These are phyloP conservation scores for Lordiphosa fenestrarum DNA, from an alignment of 2,888 invertebrate species.

Conservation along the genomic window DNA sequence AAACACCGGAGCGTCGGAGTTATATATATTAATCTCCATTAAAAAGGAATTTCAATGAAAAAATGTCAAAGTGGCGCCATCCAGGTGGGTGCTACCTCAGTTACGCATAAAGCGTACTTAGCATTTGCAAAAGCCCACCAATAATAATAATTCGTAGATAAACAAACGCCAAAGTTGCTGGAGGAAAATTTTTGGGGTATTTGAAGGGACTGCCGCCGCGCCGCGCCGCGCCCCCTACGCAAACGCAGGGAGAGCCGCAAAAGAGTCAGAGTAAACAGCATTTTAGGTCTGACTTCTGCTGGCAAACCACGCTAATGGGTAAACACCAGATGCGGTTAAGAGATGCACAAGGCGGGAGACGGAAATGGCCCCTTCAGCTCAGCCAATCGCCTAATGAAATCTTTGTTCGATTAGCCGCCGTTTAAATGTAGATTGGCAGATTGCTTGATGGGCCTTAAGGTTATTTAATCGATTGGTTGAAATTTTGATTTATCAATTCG, in stretches of 20 bases:
- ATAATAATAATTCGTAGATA: constrained; percentile 69
- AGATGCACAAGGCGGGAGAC: constrained; percentile 22
- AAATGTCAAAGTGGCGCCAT: constrained; percentile 53
- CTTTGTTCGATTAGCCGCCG: constrained; percentile 44
- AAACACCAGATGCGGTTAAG: constrained; percentile 67
- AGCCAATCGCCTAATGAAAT: constrained; percentile 22
- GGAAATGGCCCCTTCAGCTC: constrained; percentile 47
- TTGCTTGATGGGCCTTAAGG: constrained; percentile 13
- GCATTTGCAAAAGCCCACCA: constrained; percentile 48
- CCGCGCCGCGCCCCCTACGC: constrained; percentile 21
- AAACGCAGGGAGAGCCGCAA: constrained; percentile 7
- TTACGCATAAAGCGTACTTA: constrained; percentile 58
- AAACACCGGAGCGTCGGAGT: constrained; percentile 3
- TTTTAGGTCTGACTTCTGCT: constrained; percentile 47
- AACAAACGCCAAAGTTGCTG: constrained; percentile 38
- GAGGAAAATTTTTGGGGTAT: constrained; percentile 1
- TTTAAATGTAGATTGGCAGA: constrained; percentile 20
- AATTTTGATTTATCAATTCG: no score
- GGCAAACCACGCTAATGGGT: constrained; percentile 75
- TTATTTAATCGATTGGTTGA: constrained; percentile 16
- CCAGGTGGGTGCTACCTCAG: constrained; percentile 44
- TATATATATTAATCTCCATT: constrained; percentile 73
- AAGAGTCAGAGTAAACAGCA: constrained; percentile 49
- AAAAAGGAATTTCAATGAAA: constrained; percentile 75
- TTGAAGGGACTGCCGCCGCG: not conserved